These are phyloP conservation scores for Gallinago solitaria DNA, from an alignment of 2,797 vertebrate species.

Conservation along the genomic window DNA sequence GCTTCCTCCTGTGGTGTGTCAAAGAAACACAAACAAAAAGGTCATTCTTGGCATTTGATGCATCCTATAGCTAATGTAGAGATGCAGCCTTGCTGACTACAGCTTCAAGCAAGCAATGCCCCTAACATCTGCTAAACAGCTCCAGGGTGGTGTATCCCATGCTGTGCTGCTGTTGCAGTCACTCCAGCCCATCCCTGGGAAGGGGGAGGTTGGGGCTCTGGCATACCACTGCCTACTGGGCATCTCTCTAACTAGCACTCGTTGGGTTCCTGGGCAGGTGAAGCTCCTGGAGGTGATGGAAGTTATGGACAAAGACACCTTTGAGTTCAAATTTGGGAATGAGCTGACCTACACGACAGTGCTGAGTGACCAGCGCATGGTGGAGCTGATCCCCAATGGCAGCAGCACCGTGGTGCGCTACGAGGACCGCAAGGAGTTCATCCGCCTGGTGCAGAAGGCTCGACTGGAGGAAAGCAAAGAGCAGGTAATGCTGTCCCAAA, in stretches of 20 bases:
- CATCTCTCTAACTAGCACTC: not conserved
- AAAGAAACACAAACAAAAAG: not conserved
- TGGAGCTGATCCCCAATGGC: conserved; percentile 90
- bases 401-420: conserved; percentile 84
- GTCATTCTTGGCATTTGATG: not conserved
- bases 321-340: conserved; percentile 94
- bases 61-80: not conserved
- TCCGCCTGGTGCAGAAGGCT: conserved; percentile 89
- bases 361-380: conserved; percentile 87
- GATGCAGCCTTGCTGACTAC: not conserved
- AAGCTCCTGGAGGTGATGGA: conserved; percentile 96
- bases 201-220: not conserved
- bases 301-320: conserved; percentile 94
- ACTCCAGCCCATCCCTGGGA: not conserved
- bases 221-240: not conserved
- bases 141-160: not conserved
- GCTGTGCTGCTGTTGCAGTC: not conserved
- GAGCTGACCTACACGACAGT: conserved; percentile 94
- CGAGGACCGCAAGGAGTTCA: conserved; percentile 90
- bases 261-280: conserved; percentile 78
- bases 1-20: not conserved
- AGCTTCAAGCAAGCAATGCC: not conserved
- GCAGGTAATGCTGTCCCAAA: conserved; percentile 79
- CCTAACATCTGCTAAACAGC: not conserved
- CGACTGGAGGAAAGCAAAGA: conserved; percentile 92